Conservation (phyloP, 2,888 invertebrate species). For the Syritta pipiens region DNA sequence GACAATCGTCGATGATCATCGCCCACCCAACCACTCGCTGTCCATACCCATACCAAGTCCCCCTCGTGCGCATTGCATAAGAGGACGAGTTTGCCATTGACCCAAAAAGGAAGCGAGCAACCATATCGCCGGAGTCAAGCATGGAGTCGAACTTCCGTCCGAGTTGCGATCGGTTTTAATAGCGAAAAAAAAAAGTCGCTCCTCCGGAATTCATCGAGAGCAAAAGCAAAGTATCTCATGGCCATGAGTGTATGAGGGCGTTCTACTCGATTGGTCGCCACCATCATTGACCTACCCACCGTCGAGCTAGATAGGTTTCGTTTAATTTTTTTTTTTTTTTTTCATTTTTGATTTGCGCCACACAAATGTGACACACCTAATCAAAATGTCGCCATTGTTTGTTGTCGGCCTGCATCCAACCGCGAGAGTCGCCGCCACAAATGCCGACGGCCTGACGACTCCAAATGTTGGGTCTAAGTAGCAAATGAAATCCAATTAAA, state of each 20-base stretch:
- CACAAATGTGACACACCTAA: constrained; percentile 67
- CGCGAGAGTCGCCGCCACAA: constrained; percentile 34
- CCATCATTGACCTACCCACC: constrained; percentile 68
- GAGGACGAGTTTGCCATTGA: constrained; percentile 58
- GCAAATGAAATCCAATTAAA: constrained; percentile 68
- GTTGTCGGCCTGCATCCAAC: constrained; percentile 49
- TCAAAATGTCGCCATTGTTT: constrained; percentile 68
- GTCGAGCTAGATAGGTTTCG: constrained; percentile 60
- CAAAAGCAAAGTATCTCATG: constrained; percentile 67
- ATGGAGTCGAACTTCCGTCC: constrained; percentile 29
- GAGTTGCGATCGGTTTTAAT: background rate
- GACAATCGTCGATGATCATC: background rate
- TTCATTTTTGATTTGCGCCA: constrained; percentile 61
- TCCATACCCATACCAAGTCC: background rate
- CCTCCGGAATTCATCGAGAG: constrained; percentile 53
- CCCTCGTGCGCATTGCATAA: constrained; percentile 10
- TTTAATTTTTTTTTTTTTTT: no score
- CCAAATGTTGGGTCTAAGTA: constrained; percentile 35
- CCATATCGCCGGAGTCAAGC: background rate
- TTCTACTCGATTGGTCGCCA: constrained; percentile 60
- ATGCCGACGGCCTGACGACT: background rate
- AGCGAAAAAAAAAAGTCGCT: no score
- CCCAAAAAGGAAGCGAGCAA: constrained; percentile 49
- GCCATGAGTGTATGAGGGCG: constrained; percentile 64
- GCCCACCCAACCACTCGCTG: background rate